Evolutionary conservation across 2,797 vertebrate genomes (phyloP), one percentile per base, ranked within the genome.

Genomic region (Diplodus puntazzo): DNA sequence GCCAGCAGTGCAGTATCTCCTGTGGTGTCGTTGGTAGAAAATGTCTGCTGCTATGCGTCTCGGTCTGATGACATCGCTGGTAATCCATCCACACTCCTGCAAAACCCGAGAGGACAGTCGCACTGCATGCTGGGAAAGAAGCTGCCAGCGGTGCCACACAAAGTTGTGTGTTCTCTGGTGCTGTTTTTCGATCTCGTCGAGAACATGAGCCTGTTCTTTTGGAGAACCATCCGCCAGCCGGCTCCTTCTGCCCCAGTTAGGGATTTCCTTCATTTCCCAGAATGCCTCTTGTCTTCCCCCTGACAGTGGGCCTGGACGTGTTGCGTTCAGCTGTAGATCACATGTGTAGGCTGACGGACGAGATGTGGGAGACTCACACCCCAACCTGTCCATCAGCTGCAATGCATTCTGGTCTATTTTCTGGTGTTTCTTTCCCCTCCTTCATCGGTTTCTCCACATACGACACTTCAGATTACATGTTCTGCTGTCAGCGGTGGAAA

Each of bases 31-130:
- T 5, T 58, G 75, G 60, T 52, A 67, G 70, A 79, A 80, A 82
- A 79, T 78, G 82, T 83, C 82, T 87, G 73, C 77, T 68, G 74
- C 59, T 61, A 55, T 69, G 57, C 5, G 62, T 71, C 65, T 80
- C 57, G 5, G 81, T 87, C 83, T 91, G 90, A 90, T 87, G 88
- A 91, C 90, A 89, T 88, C 77, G 61, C 64, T 20, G 12, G 88
- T 87, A 89, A 90, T 88, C 77, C 79, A 70, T 84, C 81, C 75
- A 69, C n/a, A 12, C 58, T 66, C 14, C 77, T 53, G 83, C 83
- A 71, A 50, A 78, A 61, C 81, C 81, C 48, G 16, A 73, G 77
- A 84, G 81, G 77, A 67, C 58, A 3, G 73, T 18, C 8, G n/a
- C 78, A 67, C 4, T 85, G 89, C 83, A 89, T 87, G 80, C 78